Evolutionary conservation across 2,888 invertebrate species (phyloP), one percentile per base, ranked within the genome.

Genomic region (Eurytoma adleriae): DNA sequence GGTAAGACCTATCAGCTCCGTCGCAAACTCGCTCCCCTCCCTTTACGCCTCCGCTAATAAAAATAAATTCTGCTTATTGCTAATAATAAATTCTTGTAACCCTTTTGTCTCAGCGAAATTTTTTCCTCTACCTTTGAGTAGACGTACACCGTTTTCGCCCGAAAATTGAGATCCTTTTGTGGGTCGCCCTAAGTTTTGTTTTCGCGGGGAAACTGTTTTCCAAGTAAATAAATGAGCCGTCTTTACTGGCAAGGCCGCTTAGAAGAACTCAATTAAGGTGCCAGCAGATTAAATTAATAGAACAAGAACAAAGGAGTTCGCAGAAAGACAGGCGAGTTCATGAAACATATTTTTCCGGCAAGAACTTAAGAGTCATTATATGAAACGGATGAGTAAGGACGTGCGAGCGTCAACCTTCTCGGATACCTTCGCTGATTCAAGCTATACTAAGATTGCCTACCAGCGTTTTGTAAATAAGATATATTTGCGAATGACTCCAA

Each of bases 201-300:
- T 30, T 30, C 30, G 30, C 4, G n/a, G 56, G 56, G 27, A 16
- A 70, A 79, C 70, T 79, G 75, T 75, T 74, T 79, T 75, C 74
- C 59, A 59, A 59, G 79, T 59, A 79, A 75, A 79, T 75, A 70
- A 66, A 79, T 70, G 70, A 74, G 59, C 18, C 5, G 18, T 7
- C 14, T 2, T 27, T 4, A 2, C 57, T 12, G 48, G 82, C 75
- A 67, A 64, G 74, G 72, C 56, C 71, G 82, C 83, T 83, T 70
- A 79, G 78, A 85, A 86, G 85, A 84, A 83, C 85, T 85, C 84
- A 86, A 86, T 86, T 86, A 86, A 86, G 85, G 75, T 80, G 81
- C 83, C 85, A 30, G 2, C 30, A 2, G 3, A 30, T 30, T n/a
- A 85, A 86, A 86, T 84, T 82, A 82, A 75, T 70, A 70, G 74